Conservation (phyloP, 2,888 invertebrate genomes). For the Eristalis tenax region DNA sequence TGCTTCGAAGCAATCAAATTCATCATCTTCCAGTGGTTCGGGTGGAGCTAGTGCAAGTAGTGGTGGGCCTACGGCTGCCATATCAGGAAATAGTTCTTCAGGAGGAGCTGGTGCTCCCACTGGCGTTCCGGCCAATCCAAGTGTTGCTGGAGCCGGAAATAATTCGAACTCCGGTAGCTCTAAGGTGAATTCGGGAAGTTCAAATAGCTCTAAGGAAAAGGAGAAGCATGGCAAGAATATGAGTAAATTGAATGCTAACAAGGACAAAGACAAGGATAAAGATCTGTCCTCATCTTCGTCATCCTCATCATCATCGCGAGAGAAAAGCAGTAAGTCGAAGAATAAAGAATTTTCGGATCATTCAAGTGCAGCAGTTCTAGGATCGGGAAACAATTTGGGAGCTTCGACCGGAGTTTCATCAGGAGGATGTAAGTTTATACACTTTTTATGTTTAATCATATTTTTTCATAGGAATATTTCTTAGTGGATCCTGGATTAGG, state of each 20-base stretch:
- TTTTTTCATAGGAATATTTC: background rate
- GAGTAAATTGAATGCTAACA: constrained; percentile 78
- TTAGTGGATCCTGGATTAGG: constrained; percentile 81
- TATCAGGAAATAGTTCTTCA: constrained; percentile 53
- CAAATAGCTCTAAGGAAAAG: constrained; percentile 78
- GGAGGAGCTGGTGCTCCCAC: constrained; percentile 42
- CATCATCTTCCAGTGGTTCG: constrained; percentile 70
- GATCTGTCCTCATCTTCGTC: constrained; percentile 77
- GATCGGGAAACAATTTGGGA: constrained; percentile 51
- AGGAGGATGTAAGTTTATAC: constrained; percentile 30
- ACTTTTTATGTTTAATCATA: background rate
- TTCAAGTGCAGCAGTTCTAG: constrained; percentile 34
- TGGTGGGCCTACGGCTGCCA: constrained; percentile 35
- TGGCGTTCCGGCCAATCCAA: constrained; percentile 49
- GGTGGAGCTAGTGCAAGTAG: constrained; percentile 46
- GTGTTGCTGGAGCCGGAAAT: constrained; percentile 69
- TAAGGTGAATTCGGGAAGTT: constrained; percentile 51
- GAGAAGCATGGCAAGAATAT: constrained; percentile 80
- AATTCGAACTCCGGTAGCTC: constrained; percentile 68
- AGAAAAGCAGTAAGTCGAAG: constrained; percentile 80
- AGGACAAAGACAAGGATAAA: constrained; percentile 79
- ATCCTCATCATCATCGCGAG: constrained; percentile 79
- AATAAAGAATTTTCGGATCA: constrained; percentile 75
- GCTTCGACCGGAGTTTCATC: constrained; percentile 5
- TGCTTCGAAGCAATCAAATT: constrained; percentile 74